A percentile compares a stretch with the other conserved stretches of the same genome.
These are phyloP conservation scores for Actenoides lindsayi DNA, from an alignment of 2,113 vertebrate species.

Conservation along the genomic window DNA sequence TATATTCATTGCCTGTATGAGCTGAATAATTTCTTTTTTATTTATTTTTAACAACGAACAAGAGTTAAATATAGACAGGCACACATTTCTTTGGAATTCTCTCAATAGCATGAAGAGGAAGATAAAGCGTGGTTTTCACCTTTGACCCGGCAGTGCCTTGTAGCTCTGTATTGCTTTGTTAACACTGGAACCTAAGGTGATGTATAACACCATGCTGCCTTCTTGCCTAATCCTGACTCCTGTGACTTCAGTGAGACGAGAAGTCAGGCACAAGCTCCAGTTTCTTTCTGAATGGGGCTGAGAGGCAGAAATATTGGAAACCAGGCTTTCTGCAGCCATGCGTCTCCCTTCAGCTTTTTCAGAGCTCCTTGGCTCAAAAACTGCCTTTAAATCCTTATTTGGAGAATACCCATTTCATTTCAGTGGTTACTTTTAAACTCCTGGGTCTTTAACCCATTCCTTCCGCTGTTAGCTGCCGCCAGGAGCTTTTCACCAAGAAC, in stretches of 20 bases:
- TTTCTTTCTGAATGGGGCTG: neutral
- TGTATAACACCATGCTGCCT: neutral
- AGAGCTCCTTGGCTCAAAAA: neutral
- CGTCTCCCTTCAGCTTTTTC: neutral
- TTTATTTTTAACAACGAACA: neutral
- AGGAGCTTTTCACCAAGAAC: neutral
- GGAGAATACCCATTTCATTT: neutral
- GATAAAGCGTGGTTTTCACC: neutral
- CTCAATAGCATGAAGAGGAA: neutral
- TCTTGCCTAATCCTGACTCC: neutral
- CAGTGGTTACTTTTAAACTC: neutral
- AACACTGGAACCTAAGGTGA: neutral
- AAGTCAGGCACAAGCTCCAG: neutral
- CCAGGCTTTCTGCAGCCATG: neutral
- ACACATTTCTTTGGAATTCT: neutral
- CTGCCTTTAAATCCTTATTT: neutral
- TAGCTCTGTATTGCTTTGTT: neutral
- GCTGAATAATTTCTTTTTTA: conserved; percentile 34
- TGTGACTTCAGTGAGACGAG: neutral
- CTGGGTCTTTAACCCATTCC: neutral
- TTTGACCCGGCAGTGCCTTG: neutral
- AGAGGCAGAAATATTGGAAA: neutral
- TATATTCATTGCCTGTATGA: conserved; percentile 52
- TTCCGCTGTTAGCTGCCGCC: neutral
- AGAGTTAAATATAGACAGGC: conserved; percentile 28